Evolutionary conservation across 1,140 invertebrate genomes (phyloP), one percentile per base, ranked within the genome.

Genomic region (Thaumatotibia leucotreta): DNA sequence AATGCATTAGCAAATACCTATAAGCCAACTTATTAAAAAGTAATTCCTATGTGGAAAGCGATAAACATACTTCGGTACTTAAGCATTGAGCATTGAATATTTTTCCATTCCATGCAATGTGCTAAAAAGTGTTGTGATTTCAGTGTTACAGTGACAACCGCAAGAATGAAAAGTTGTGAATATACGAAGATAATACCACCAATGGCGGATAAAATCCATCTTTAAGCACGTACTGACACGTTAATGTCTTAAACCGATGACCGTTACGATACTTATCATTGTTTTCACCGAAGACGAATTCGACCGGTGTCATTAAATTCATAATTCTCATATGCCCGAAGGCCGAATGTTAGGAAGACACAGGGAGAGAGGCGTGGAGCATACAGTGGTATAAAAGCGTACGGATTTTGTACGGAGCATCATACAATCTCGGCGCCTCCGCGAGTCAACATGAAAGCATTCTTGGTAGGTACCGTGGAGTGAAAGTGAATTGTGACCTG

Each of bases 381-480:
- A 73, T 20, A 70, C 78, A 72, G 70, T 73, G 29, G 81, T 89
- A 89, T 91, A 91, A 75, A 91, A 91, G 77, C 79, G 72, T 79
- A 68, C 70, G 74, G 77, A 70, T 77, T 73, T 67, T 70, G 79
- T 75, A 79, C 75, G 79, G 79, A 84, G 80, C 88, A 91, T 91
- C 88, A 91, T 73, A 89, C 86, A 84, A 88, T 79, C 79, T 79
- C 84, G 75, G 84, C 69, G 84, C 80, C 86, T 90, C 83, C 85
- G 83, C 76, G 84, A 88, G 82, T 77, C 86, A 91, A 91, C 88
- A 91, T 91, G 89, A 91, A 88, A 88, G 88, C 89, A 72, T 91
- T 91, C 83, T 85, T 89, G 89, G 89, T 91, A 89, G 87, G 89
- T 88, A 84, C 62, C 76, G 80, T 78, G 75, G 70, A 83, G 82